Conservation (phyloP, 2,797 vertebrate species). For the Ambastaia sidthimunki region DNA sequence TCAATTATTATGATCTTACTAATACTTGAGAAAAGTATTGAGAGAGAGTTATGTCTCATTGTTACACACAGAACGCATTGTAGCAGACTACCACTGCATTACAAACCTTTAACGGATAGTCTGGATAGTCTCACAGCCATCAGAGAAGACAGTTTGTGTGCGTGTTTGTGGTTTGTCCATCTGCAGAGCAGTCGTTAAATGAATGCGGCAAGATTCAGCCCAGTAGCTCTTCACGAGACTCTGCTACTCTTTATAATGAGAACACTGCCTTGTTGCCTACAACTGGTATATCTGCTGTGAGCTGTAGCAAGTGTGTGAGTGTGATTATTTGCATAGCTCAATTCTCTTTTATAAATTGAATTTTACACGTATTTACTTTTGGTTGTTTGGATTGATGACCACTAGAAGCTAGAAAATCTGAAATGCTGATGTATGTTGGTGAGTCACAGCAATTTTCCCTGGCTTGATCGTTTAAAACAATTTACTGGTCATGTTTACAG, state of each 20-base stretch:
- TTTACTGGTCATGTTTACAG: neutral
- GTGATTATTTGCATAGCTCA: too few species aligned
- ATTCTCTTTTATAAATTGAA: too few species aligned
- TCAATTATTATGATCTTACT: too few species aligned
- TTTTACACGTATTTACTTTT: neutral
- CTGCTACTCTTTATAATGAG: conserved; percentile 71
- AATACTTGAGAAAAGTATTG: too few species aligned
- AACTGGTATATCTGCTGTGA: neutral
- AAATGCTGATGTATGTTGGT: neutral
- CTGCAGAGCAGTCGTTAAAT: conserved; percentile 61
- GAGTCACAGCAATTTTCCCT: too few species aligned
- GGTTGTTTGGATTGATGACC: neutral
- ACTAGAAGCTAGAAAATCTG: neutral
- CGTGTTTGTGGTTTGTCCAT: conserved; percentile 26
- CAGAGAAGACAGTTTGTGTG: conserved; percentile 25
- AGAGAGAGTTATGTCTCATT: too few species aligned
- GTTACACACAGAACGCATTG: too few species aligned
- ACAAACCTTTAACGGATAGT: conserved; percentile 46
- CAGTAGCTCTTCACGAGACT: conserved; percentile 65
- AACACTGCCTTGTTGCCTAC: conserved; percentile 67
- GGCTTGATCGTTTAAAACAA: neutral
- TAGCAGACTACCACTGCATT: conserved; percentile 40
- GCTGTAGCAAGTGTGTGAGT: neutral
- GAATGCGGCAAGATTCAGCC: conserved; percentile 68
- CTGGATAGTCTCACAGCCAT: conserved; percentile 46